Conservation (phyloP, 2,113 vertebrate species). For the Globicephala melas region DNA sequence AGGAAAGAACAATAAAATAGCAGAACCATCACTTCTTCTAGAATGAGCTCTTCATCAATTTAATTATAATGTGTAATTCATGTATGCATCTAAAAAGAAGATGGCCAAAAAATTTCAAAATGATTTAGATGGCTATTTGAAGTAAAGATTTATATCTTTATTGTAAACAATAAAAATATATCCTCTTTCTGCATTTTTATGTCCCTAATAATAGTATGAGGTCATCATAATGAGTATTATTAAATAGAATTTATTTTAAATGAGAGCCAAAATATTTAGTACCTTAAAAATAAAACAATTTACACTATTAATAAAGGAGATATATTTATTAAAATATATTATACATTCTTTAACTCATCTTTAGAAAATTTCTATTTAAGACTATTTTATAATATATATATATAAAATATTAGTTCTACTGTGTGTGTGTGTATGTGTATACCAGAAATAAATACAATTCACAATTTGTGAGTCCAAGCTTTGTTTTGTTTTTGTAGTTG, state of each 20-base stretch:
- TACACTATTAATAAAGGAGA: not conserved
- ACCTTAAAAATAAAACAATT: not conserved
- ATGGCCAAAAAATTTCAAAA: not conserved
- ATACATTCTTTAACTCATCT: not conserved
- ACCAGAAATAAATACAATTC: not conserved
- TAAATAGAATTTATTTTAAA: not conserved
- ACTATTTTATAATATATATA: not conserved
- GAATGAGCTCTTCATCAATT: not conserved
- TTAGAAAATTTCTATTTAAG: not conserved
- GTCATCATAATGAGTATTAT: not conserved
- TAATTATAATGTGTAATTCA: not conserved
- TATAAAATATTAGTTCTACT: not conserved
- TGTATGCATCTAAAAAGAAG: not conserved
- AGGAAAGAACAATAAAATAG: not conserved
- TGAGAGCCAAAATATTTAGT: not conserved
- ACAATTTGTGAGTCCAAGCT: not conserved
- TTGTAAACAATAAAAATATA: not conserved
- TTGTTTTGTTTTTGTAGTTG: not conserved
- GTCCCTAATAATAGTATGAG: not conserved
- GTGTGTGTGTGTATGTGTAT: not conserved
- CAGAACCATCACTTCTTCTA: not conserved
- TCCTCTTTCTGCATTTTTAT: not conserved
- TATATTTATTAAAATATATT: not conserved
- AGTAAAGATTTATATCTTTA: not conserved
- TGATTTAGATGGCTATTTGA: not conserved